Conservation (phyloP, 1,140 invertebrate species). For the Tenebrio molitor region DNA sequence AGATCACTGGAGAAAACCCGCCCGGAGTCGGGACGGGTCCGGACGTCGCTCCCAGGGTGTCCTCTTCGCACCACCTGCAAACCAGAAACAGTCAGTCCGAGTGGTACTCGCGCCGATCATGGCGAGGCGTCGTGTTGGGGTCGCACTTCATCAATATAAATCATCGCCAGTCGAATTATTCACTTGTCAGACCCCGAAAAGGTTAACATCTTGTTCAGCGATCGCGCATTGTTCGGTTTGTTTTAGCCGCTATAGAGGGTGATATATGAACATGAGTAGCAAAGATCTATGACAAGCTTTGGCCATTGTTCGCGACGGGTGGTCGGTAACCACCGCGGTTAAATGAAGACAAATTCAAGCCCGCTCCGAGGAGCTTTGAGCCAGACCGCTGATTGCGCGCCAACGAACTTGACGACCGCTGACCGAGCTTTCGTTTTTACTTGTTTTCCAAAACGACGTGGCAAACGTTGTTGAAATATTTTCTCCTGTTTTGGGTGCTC, state of each 20-base stretch:
- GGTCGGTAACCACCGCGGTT: constrained; percentile 50
- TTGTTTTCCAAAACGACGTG: too few species aligned
- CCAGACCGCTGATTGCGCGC: constrained; percentile 46
- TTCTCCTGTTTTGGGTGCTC: too few species aligned
- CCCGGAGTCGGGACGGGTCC: constrained; percentile 67
- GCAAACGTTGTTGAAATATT: too few species aligned
- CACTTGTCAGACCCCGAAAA: constrained; percentile 48
- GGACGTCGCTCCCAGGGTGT: constrained; percentile 66
- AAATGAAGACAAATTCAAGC: constrained; percentile 53
- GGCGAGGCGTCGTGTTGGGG: background rate
- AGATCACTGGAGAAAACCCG: constrained; percentile 66
- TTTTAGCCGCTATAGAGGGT: constrained; percentile 45
- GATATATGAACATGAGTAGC: constrained; percentile 55
- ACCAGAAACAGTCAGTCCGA: too few species aligned
- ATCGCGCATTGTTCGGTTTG: constrained; percentile 45
- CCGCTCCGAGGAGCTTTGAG: constrained; percentile 16
- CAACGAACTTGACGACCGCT: constrained; percentile 16
- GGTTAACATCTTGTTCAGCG: constrained; percentile 53
- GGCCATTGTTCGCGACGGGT: constrained; percentile 52
- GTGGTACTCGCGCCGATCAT: too few species aligned
- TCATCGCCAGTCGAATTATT: constrained; percentile 49
- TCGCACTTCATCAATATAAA: constrained; percentile 28
- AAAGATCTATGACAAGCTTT: constrained; percentile 51
- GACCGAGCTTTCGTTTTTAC: background rate
- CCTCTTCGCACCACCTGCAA: constrained; percentile 34